These are phyloP conservation scores for Rhabdornis inornatus DNA, from an alignment of 2,113 vertebrate genomes.

Conservation along the genomic window DNA sequence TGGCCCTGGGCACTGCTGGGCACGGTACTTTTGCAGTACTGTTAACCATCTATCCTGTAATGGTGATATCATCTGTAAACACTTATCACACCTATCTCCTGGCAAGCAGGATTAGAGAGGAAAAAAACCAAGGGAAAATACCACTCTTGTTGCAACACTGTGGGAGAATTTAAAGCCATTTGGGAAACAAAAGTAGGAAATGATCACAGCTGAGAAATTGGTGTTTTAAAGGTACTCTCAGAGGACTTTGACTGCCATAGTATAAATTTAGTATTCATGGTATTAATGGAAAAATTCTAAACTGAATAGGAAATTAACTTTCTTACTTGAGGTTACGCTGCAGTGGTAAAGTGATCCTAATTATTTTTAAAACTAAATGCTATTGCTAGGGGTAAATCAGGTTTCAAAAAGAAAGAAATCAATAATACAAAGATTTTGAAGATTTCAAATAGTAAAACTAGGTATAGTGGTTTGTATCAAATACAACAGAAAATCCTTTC, in stretches of 20 bases:
- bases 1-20: background rate
- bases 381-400: background rate
- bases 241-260: background rate
- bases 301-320: constrained; percentile 50
- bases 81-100: background rate
- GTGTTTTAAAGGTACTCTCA: background rate
- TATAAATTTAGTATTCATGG: constrained; percentile 9
- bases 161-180: background rate
- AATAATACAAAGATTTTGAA: background rate
- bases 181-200: constrained; percentile 37
- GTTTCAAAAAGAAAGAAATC: background rate
- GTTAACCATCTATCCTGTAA: background rate
- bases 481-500: background rate
- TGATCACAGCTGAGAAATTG: background rate
- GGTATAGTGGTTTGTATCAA: background rate
- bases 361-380: constrained; percentile 8
- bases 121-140: background rate
- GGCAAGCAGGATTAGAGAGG: background rate
- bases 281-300: constrained; percentile 40
- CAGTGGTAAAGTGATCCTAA: constrained; percentile 13
- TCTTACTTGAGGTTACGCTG: constrained; percentile 29
- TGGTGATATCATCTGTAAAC: constrained; percentile 9
- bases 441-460: background rate
- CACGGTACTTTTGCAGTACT: background rate
- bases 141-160: background rate